Conservation (phyloP, 2,888 invertebrate species). For the Apamea anceps region DNA sequence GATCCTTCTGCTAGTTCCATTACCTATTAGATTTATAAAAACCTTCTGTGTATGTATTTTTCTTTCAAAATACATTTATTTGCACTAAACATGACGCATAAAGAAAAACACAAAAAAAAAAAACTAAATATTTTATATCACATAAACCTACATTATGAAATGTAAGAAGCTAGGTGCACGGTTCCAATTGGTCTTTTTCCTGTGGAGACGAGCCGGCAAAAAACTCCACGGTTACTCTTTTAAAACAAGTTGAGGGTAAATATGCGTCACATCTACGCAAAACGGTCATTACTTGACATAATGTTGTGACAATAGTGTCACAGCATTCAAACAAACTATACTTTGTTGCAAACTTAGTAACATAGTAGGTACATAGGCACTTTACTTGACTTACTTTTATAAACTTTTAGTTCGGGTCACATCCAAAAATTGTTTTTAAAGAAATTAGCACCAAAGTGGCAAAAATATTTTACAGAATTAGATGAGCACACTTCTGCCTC, state of each 20-base stretch:
- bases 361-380: too few relatives aligned
- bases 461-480: background rate
- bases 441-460: too few relatives aligned
- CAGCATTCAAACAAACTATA: background rate
- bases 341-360: too few relatives aligned
- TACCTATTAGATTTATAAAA: background rate
- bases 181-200: too few relatives aligned
- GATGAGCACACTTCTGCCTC: background rate
- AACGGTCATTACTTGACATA: background rate
- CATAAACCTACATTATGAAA: too few relatives aligned
- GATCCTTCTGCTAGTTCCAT: background rate
- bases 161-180: too few relatives aligned
- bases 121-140: too few relatives aligned
- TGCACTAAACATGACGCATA: background rate
- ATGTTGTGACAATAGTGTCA: background rate
- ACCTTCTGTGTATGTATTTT: too few relatives aligned
- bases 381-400: background rate
- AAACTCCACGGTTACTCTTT: too few relatives aligned
- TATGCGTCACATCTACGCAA: background rate
- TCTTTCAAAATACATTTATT: too few relatives aligned
- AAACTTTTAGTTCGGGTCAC: background rate
- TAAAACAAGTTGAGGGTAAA: background rate
- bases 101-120: background rate
- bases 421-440: background rate
- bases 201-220: too few relatives aligned